These are phyloP conservation scores for Alectoris magna DNA, from an alignment of 2,797 vertebrate species.

Conservation along the genomic window DNA sequence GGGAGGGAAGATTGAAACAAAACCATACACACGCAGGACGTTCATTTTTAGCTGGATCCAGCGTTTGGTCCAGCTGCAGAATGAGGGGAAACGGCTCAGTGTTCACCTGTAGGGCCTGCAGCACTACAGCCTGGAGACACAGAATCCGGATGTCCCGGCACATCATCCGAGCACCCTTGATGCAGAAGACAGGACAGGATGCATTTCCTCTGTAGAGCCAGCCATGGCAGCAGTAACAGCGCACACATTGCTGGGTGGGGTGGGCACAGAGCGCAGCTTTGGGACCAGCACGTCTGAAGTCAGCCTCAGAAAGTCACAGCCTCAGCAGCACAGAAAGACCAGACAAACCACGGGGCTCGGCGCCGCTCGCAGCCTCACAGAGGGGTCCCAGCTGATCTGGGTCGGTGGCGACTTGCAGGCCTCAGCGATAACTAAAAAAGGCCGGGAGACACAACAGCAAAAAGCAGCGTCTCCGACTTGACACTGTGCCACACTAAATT, in stretches of 20 bases:
- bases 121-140: neutral
- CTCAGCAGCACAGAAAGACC: fast-evolving
- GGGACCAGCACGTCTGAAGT: neutral
- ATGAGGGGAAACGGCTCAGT: neutral
- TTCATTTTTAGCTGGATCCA: neutral
- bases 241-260: neutral
- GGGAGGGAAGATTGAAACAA: neutral
- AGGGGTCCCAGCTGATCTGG: neutral
- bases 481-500: neutral
- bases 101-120: neutral
- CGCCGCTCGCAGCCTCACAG: neutral
- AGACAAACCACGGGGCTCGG: neutral
- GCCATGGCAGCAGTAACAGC: fast-evolving
- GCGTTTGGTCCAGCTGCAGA: neutral
- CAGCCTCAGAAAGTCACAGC: neutral
- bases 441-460: neutral
- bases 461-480: neutral
- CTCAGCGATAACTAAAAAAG: neutral
- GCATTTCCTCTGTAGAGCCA: neutral
- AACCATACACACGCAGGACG: fast-evolving
- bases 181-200: neutral
- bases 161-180: neutral
- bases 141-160: neutral
- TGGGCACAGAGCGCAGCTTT: neutral
- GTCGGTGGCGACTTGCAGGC: neutral